A percentile compares a stretch with the other conserved stretches of the same genome.
Evolutionary conservation across 2,113 vertebrate species (phyloP).

Genomic region (Seriola rivoliana): DNA sequence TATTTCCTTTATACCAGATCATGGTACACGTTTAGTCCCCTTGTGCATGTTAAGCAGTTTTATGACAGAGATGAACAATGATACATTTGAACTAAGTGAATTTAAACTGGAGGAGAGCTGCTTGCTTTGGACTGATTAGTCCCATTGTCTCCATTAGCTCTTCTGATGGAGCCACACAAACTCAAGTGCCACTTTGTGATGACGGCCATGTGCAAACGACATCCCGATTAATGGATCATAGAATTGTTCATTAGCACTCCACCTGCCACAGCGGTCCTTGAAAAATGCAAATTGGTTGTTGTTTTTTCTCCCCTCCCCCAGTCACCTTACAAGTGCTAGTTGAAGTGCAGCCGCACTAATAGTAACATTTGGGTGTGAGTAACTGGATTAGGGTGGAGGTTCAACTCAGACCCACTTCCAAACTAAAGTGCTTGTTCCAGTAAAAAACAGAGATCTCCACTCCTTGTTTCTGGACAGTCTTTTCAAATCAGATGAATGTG

Average conservation of each 20-base stretch:
- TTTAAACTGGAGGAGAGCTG: conserved; percentile 40
- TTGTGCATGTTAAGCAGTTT: conserved; percentile 6
- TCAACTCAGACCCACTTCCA: conserved; percentile 51
- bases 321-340: conserved; percentile 71
- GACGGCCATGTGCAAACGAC: conserved; percentile 68
- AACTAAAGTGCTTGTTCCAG: conserved; percentile 40
- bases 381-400: conserved; percentile 53
- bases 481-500: conserved; percentile 40
- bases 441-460: conserved; percentile 10
- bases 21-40: neutral
- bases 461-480: conserved; percentile 28
- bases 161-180: conserved; percentile 55
- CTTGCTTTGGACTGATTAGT: conserved; percentile 72
- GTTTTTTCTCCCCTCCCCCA: conserved; percentile 51
- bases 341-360: conserved; percentile 66
- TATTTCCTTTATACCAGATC: neutral
- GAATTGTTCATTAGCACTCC: conserved; percentile 78
- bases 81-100: conserved; percentile 43
- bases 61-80: conserved; percentile 26
- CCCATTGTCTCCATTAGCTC: conserved; percentile 73
- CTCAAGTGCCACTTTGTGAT: conserved; percentile 71
- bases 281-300: conserved; percentile 76
- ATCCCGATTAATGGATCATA: conserved; percentile 76
- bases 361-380: conserved; percentile 50
- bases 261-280: conserved; percentile 66